These are phyloP conservation scores for Drosophila rubida DNA, from an alignment of 2,888 invertebrate species.

Conservation along the genomic window DNA sequence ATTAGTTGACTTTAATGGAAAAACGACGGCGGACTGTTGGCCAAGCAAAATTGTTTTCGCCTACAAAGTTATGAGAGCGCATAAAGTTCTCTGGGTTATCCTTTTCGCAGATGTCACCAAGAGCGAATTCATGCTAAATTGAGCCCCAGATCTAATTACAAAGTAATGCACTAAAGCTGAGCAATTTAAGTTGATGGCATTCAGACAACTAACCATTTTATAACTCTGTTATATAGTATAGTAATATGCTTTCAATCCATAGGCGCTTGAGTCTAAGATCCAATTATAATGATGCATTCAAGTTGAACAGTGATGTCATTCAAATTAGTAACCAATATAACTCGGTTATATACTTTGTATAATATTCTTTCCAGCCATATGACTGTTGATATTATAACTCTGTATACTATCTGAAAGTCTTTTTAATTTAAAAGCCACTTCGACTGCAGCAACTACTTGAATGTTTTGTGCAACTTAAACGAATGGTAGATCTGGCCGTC, in stretches of 20 bases:
- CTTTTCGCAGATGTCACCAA: conserved; percentile 35
- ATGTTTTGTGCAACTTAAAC: conserved; percentile 8
- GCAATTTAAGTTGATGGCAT: too few species aligned
- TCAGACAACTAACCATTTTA: too few species aligned
- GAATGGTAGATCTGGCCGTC: background rate
- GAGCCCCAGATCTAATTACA: conserved; percentile 15
- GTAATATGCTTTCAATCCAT: too few species aligned
- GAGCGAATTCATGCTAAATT: background rate
- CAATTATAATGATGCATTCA: too few species aligned
- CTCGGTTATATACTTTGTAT: too few species aligned
- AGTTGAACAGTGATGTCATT: too few species aligned
- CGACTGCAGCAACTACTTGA: conserved; percentile 4
- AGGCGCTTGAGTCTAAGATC: too few species aligned
- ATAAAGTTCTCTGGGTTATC: conserved; percentile 45
- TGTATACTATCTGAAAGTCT: too few species aligned
- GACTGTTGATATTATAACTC: too few species aligned
- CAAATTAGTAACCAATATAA: too few species aligned
- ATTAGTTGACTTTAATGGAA: conserved; percentile 72
- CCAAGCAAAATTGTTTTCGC: conserved; percentile 48
- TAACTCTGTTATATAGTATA: too few species aligned
- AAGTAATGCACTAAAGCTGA: background rate
- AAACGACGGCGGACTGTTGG: conserved; percentile 43
- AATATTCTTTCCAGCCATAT: background rate
- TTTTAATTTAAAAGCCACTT: background rate
- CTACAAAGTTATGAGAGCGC: conserved; percentile 25